These are phyloP conservation scores for Eurystomus gularis DNA, from an alignment of 2,113 vertebrate genomes.

Conservation along the genomic window DNA sequence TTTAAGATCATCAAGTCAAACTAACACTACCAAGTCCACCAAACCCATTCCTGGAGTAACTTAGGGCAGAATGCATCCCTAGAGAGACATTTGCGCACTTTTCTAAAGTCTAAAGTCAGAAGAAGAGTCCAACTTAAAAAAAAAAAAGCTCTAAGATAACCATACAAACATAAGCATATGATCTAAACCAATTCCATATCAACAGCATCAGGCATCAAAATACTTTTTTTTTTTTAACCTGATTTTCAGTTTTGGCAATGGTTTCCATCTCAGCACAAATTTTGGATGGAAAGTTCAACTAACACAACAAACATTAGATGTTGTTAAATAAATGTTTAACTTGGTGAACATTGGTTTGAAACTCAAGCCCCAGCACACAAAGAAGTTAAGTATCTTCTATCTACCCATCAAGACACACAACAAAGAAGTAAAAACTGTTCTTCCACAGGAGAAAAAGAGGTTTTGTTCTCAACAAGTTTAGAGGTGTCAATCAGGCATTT, in stretches of 20 bases:
- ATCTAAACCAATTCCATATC: not conserved
- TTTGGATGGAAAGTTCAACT: not conserved
- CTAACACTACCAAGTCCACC: not conserved
- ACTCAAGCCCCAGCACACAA: not conserved
- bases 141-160: not conserved
- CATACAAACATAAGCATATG: not conserved
- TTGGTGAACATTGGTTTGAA: not conserved
- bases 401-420: not conserved
- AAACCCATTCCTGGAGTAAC: not conserved
- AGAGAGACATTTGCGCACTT: not conserved
- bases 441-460: fast-evolving
- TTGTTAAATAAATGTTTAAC: not conserved
- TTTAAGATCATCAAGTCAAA: not conserved
- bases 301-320: not conserved
- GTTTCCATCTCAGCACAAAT: not conserved
- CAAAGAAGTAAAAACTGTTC: not conserved
- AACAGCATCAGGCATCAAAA: not conserved
- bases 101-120: not conserved
- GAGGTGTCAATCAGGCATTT: not conserved
- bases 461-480: not conserved
- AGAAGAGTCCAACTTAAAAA: not conserved
- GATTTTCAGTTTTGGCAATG: not conserved
- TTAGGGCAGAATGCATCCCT: not conserved
- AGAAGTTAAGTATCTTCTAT: not conserved
- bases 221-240: not conserved